phyloP scores from a whole-genome alignment of 2,113 vertebrate genomes.

The Prunella fulvescens region DNA sequence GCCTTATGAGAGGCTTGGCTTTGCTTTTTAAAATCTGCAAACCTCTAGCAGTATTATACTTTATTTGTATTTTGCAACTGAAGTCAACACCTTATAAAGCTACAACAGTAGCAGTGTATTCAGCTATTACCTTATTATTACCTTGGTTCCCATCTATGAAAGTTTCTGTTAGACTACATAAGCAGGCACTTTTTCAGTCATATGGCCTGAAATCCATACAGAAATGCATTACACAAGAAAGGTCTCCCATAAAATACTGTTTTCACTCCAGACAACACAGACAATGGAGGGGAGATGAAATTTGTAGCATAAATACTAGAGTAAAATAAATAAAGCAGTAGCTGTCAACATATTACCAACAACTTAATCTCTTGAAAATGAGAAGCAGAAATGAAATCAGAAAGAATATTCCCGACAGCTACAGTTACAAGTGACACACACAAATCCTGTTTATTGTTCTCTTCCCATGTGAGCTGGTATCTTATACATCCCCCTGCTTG shows the following conservation, averaged over 20 bases:
- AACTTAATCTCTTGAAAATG: slow-evolving; percentile 54
- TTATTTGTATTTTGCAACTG: neutral
- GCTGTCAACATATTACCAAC: slow-evolving; percentile 57
- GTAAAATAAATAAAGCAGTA: slow-evolving; percentile 32
- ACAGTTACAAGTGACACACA: slow-evolving; percentile 11
- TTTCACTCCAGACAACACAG: neutral
- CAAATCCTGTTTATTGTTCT: slow-evolving; percentile 33
- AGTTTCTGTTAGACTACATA: neutral
- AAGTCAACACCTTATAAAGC: neutral
- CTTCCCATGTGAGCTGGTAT: slow-evolving; percentile 18
- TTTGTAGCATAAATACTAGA: neutral
- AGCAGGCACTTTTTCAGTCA: neutral
- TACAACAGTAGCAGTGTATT: neutral
- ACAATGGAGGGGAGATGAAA: neutral
- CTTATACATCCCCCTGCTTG: slow-evolving; percentile 28
- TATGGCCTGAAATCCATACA: neutral
- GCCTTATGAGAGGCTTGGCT: neutral
- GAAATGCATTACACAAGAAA: neutral
- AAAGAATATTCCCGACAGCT: slow-evolving; percentile 33
- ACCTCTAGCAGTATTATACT: neutral
- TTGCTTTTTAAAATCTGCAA: neutral
- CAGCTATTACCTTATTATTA: neutral
- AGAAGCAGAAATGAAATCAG: slow-evolving; percentile 61
- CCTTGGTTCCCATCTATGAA: neutral
- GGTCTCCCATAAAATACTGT: neutral